These are phyloP conservation scores for Sipha flava DNA, from an alignment of 1,140 invertebrate species.

Conservation along the genomic window DNA sequence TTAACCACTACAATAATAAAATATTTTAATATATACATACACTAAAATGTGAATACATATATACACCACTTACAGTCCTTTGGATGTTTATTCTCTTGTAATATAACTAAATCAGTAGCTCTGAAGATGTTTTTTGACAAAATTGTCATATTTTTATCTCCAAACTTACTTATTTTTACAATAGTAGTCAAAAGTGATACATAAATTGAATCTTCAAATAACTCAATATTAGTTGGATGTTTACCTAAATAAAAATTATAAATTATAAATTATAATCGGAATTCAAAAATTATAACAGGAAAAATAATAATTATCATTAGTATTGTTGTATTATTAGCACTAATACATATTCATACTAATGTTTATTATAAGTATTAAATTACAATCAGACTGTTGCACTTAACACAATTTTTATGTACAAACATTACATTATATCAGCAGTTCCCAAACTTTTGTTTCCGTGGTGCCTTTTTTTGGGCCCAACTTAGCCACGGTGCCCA, in stretches of 20 bases:
- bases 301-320: no score
- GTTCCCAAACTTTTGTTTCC: no score
- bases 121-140: conserved; percentile 50
- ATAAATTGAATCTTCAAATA: conserved; percentile 57
- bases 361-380: no score
- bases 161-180: conserved; percentile 63
- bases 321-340: no score
- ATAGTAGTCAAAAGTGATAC: conserved; percentile 48
- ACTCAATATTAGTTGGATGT: conserved; percentile 58
- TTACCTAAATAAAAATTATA: conserved; percentile 39
- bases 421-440: no score
- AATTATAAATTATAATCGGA: not conserved
- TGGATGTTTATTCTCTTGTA: conserved; percentile 56
- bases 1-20: conserved; percentile 8
- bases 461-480: no score
- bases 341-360: no score
- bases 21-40: not conserved
- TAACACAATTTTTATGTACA: no score
- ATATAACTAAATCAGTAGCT: conserved; percentile 56
- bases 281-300: no score
- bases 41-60: not conserved
- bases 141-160: conserved; percentile 48
- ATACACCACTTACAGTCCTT: not conserved
- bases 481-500: no score
- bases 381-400: no score